Evolutionary conservation across 2,888 invertebrate genomes (phyloP), one percentile per base, ranked within the genome.

Genomic region (Patella depressa): DNA sequence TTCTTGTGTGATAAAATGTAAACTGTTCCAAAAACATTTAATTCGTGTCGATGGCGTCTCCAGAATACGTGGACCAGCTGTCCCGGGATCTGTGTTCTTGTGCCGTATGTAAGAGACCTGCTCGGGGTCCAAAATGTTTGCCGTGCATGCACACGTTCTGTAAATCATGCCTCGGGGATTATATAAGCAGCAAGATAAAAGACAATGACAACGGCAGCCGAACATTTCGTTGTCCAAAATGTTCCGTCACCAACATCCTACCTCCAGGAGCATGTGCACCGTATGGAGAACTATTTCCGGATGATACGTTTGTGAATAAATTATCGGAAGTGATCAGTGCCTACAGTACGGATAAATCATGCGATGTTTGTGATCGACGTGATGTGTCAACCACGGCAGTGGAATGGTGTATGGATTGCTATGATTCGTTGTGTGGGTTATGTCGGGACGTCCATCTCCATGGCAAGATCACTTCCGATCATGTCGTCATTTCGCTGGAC

Each of bases 351-450:
- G 84, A 84, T 65, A 87, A 87, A 77, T 79, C 78, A 12, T 88
- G 88, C 79, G 88, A 87, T 74, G 81, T 85, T 34, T 88, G 88
- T 78, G 72, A 79, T 4, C 72, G 85, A 45, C 71, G 81, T 11
- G 84, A 84, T 9, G 85, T 84, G 75, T 79, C 77, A 3, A 75
- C 79, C 1, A 34, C 76, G 0, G 88, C 88, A 1, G 78, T 80
- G 15, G 79, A 84, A 75, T 88, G 87, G 87, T 88, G 88, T 78
- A 83, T 83, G 79, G 87, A 88, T 71, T 88, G 88, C 65, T 83
- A 81, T 72, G 87, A 88, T 53, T 85, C 87, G 7, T 53, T 87
- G 15, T 88, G 88, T 77, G 85, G 84, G 14, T 65, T 79, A 1
- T 88, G 88, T 76, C 78, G 80, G 11, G 84, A 85, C 76, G 85